Evolutionary conservation across 2,797 vertebrate species (phyloP), one percentile per base, ranked within the genome.

Genomic region (Sebastolobus alascanus): DNA sequence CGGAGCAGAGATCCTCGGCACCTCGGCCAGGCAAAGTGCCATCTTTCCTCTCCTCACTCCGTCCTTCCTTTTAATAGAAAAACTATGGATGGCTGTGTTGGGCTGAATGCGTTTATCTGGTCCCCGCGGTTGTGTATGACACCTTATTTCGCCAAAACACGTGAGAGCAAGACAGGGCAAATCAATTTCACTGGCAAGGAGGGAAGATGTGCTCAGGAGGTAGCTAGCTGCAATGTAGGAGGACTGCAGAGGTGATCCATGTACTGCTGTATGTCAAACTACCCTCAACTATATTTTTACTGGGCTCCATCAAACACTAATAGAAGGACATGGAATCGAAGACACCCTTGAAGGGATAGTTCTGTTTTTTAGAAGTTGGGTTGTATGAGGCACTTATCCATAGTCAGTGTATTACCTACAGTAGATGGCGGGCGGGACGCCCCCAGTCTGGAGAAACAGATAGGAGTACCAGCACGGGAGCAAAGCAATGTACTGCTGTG

Each of bases 21-120:
- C 37, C 78, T 63, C 8, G 5, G 16, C 35, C 14, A 20, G 77
- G 54, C 46, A 68, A 58, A 82, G 63, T 22, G 27, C 67, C 56
- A 37, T 70, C 60, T 52, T n/a, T 40, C 22, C 8, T 68, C 64
- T 65, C 29, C 64, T 56, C 54, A 2, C 73, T 38, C 13, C 0
- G 37, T 69, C 69, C 35, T 73, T 73, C 27, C 1, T 82, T 91
- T 90, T 91, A 85, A 90, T 89, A 77, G 90, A 91, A 92, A 89
- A 82, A 72, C 78, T 80, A 82, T 68, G 75, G 79, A 90, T 86
- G 88, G 71, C 61, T 63, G 75, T 79, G 59, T 87, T 68, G 68
- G 80, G 55, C 3, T 20, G 59, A 64, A 75, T 16, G 59, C n/a
- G 60, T 90, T 90, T 84, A 89, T 91, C 84, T 85, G 52, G 20